phyloP scores from a whole-genome alignment of 1,140 invertebrate genomes.

The Limonius californicus region DNA sequence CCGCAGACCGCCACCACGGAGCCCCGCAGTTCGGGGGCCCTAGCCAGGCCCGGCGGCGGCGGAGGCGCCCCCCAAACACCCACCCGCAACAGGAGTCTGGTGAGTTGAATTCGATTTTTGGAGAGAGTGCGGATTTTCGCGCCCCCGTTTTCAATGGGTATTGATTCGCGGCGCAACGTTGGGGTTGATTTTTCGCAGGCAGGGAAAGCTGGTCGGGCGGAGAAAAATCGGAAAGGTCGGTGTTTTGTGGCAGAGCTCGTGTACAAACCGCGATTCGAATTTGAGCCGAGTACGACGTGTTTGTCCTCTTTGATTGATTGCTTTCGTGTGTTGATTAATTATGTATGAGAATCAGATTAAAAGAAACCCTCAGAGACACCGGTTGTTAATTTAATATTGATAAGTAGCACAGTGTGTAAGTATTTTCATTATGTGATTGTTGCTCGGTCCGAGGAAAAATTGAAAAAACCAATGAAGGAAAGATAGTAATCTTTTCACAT shows the following conservation, averaged over 20 bases:
- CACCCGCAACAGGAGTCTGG: conserved; percentile 35
- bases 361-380: neutral
- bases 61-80: conserved; percentile 22
- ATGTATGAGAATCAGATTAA: neutral
- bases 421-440: too few relatives aligned
- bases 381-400: neutral
- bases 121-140: neutral
- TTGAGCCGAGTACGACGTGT: too few relatives aligned
- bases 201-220: too few relatives aligned
- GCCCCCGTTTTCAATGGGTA: neutral
- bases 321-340: too few relatives aligned
- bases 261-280: too few relatives aligned
- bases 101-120: conserved; percentile 24
- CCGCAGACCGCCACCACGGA: conserved; percentile 18
- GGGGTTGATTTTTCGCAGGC: neutral
- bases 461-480: too few relatives aligned
- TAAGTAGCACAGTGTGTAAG: too few relatives aligned
- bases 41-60: conserved; percentile 5
- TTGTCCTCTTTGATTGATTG: too few relatives aligned
- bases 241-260: too few relatives aligned
- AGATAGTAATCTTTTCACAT: too few relatives aligned
- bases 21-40: conserved; percentile 16
- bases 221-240: conserved; percentile 19
- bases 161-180: neutral
- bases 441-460: too few relatives aligned